phyloP scores from a whole-genome alignment of 2,888 invertebrate genomes.

The Microctonus aethiopoides region DNA sequence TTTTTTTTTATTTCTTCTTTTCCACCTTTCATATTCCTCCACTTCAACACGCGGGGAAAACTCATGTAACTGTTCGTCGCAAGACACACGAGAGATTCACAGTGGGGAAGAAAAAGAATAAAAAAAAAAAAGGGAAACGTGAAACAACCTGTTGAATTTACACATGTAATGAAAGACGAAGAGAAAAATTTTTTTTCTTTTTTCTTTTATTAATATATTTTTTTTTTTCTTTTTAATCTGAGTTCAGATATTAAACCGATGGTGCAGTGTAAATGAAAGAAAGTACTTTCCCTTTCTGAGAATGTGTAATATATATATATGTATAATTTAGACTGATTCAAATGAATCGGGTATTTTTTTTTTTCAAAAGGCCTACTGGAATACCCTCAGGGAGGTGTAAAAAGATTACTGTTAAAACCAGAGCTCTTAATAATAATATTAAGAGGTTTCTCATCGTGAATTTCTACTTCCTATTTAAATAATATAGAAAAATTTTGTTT shows the following conservation, averaged over 20 bases:
- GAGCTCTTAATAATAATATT: too few species aligned
- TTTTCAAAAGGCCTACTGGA: too few species aligned
- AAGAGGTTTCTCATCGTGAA: too few species aligned
- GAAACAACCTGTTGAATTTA: conserved; percentile 29
- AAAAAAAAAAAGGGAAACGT: neutral
- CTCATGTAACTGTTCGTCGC: neutral
- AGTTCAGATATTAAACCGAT: neutral
- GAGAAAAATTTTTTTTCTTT: neutral
- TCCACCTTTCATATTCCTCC: neutral
- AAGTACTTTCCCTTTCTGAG: neutral
- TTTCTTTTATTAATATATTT: neutral
- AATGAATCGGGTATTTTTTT: too few species aligned
- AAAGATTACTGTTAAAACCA: too few species aligned
- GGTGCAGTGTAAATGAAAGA: too few species aligned
- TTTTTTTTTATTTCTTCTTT: conserved; percentile 7
- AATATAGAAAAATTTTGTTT: too few species aligned
- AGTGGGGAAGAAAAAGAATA: neutral
- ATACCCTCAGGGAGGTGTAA: too few species aligned
- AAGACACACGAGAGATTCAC: neutral
- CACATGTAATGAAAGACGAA: neutral
- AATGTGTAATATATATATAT: neutral
- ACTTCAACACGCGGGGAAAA: conserved; percentile 8
- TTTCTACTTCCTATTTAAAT: too few species aligned
- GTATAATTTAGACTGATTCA: too few species aligned
- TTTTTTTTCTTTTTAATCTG: neutral